These are phyloP conservation scores for Astyanax mexicanus DNA, from an alignment of 2,797 vertebrate genomes.

Conservation along the genomic window DNA sequence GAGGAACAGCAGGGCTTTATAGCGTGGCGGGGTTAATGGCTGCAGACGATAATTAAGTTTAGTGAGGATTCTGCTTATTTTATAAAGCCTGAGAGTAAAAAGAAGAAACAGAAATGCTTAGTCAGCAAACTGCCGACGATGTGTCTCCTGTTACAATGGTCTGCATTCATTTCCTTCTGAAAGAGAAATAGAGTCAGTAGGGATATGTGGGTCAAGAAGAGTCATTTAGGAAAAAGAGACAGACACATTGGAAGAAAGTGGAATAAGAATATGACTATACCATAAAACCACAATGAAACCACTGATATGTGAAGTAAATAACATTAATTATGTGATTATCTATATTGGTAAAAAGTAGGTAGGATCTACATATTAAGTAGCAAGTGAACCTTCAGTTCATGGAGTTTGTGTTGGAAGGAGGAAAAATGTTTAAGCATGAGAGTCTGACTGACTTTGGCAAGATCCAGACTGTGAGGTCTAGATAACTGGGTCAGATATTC, in stretches of 20 bases:
- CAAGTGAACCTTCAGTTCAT: too few relatives aligned
- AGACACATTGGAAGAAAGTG: too few relatives aligned
- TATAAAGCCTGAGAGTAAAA: background rate
- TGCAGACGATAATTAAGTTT: background rate
- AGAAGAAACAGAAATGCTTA: conserved; percentile 68
- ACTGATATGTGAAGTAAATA: too few relatives aligned
- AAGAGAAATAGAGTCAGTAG: conserved; percentile 71
- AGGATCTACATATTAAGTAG: too few relatives aligned
- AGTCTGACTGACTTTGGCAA: too few relatives aligned
- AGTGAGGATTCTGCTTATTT: background rate
- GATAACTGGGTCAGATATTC: too few relatives aligned
- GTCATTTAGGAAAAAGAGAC: background rate
- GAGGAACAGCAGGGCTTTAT: background rate
- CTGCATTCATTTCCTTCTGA: conserved; percentile 64
- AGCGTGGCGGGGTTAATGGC: background rate
- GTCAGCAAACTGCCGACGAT: conserved; percentile 68
- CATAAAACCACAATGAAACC: too few relatives aligned
- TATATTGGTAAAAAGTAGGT: too few relatives aligned
- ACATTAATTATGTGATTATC: too few relatives aligned
- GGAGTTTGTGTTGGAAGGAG: too few relatives aligned
- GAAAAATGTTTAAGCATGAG: too few relatives aligned
- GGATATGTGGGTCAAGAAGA: conserved; percentile 66
- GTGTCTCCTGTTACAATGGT: conserved; percentile 74
- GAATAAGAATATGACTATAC: conserved; percentile 21
- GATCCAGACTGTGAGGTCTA: too few relatives aligned